Base-by-base conservation (phyloP, 2,888 invertebrate genomes). In the Pristionchus fissidentatus region DNA sequence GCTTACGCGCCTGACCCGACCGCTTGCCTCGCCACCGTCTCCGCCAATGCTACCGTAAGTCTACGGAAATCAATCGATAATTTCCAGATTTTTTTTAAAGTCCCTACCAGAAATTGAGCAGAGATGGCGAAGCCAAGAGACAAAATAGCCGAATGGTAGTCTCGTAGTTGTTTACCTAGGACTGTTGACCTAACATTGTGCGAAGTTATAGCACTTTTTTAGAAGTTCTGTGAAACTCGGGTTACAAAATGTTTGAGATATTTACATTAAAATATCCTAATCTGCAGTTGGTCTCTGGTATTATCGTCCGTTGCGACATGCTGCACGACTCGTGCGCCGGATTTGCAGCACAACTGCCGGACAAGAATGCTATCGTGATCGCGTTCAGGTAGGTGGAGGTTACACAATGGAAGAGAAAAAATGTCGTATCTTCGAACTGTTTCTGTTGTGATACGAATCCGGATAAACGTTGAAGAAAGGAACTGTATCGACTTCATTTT, bases 321-420 rank as follows among this genome's bases (percentile, higher is more conserved):
- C 46, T 41, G 46, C 41, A 29, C 46, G 73, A 73, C 73, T 43
- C 46, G 13, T 73, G 73, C 46, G 73, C 73, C 13, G 73, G 73
- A 29, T 73, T 43, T 29, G 46, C 46, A 29, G 73, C 73, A 1
- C 13, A 4, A 15, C 26, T 73, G 8, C 73, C 73, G 15, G 46
- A 73, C 26, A 43, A 26, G 15, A 46, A 73, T 26, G 73, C 73
- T 2, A 43, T 46, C 26, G 73, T 73, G 26, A 41, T 73, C 26
- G 32, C 73, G n/a, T 43, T 73, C 29, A 73, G 73, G 73, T 73
- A 1, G n/a, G 41, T n/a, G n/a, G n/a, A 49, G 10, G 10, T 49
- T 49, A 49, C 49, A 49, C 8, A 8, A 49, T 49, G 49, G 10
- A 19, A 49, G 19, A 8, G 19, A 13, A 19, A 8, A 19, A 49